Percentiles rank a stretch among this genome's conserved stretches.
Conservation (phyloP, 2,113 vertebrate genomes). For the Turdus rufiventris region DNA sequence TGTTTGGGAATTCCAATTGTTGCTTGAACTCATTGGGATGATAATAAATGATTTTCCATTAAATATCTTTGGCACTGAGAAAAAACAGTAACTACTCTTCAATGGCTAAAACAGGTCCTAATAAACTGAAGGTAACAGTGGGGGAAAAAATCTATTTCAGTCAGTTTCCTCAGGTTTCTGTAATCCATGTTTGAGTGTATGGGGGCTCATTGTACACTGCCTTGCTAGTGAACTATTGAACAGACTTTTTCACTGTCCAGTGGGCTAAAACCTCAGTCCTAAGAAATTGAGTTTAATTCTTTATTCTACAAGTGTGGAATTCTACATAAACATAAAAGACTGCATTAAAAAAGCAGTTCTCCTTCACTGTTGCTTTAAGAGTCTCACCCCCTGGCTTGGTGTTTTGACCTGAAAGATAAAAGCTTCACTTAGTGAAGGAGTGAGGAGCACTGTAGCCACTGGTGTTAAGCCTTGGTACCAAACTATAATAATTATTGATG, state of each 20-base stretch:
- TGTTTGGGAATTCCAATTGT: not conserved
- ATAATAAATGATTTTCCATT: not conserved
- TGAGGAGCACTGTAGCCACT: not conserved
- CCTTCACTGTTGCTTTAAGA: not conserved
- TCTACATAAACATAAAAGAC: not conserved
- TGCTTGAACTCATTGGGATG: not conserved
- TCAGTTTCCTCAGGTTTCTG: not conserved
- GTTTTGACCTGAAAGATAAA: not conserved
- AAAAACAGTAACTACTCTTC: not conserved
- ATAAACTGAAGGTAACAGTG: not conserved
- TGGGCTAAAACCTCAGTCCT: not conserved
- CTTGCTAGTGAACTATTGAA: not conserved
- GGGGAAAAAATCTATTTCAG: not conserved
- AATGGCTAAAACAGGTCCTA: not conserved
- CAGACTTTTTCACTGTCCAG: not conserved
- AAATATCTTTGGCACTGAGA: not conserved
- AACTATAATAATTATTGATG: not conserved
- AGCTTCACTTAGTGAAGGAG: not conserved
- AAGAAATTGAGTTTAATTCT: not conserved
- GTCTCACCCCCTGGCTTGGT: not conserved
- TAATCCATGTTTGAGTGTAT: not conserved
- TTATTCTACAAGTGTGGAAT: not conserved
- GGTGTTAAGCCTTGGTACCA: not conserved
- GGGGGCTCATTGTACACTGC: not conserved
- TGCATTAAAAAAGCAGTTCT: not conserved